phyloP scores from a whole-genome alignment of 2,888 invertebrate genomes.

The Seira ritae region DNA sequence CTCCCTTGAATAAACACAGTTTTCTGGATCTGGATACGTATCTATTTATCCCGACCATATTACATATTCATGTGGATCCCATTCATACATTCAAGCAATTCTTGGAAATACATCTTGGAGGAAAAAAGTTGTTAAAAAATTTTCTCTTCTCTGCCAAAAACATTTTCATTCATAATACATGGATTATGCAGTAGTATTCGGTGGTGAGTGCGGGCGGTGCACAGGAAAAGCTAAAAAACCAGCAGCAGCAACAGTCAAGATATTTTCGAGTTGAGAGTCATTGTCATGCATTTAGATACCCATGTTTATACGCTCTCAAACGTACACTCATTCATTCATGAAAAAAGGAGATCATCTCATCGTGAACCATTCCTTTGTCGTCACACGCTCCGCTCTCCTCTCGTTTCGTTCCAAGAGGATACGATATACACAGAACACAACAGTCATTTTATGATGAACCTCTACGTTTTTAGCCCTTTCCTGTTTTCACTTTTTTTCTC shows the following conservation, averaged over 20 bases:
- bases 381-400: background rate
- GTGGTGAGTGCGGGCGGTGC: constrained; percentile 15
- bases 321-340: background rate
- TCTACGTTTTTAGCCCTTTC: background rate
- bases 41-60: background rate
- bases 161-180: constrained; percentile 52
- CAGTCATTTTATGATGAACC: constrained; percentile 15
- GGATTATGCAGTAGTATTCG: constrained; percentile 57
- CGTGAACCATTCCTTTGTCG: too few relatives aligned
- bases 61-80: constrained; percentile 48
- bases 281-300: constrained; percentile 41
- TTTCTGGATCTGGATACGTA: background rate
- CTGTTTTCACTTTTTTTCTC: constrained; percentile 28
- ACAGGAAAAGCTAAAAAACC: constrained; percentile 29
- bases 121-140: constrained; percentile 49
- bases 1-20: constrained; percentile 3
- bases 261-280: background rate
- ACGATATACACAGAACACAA: too few relatives aligned
- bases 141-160: constrained; percentile 7
- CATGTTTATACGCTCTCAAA: constrained; percentile 17
- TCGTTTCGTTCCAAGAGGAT: too few relatives aligned
- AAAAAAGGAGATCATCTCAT: constrained; percentile 9
- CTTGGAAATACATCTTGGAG: constrained; percentile 24
- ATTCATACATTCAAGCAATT: constrained; percentile 47
- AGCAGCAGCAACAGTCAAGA: background rate